These are phyloP conservation scores for Triplophysa bombifrons DNA, from an alignment of 2,797 vertebrate species.

Conservation along the genomic window DNA sequence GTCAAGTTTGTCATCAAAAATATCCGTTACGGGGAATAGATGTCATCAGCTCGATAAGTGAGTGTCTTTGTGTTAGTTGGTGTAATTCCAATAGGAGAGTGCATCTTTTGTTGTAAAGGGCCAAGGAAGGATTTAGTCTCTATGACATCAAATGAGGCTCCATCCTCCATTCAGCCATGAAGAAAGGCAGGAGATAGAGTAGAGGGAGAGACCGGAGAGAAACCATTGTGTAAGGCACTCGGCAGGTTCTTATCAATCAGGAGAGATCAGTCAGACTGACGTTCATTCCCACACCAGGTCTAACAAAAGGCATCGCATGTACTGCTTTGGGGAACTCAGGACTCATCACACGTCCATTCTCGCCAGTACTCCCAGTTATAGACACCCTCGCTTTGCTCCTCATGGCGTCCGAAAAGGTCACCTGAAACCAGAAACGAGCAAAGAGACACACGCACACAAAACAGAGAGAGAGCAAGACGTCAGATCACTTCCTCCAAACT, in stretches of 20 bases:
- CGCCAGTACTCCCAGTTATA: conserved; percentile 97
- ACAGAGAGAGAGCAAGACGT: conserved; percentile 48
- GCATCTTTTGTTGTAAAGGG: conserved; percentile 78
- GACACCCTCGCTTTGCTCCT: conserved; percentile 97
- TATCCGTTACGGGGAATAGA: conserved; percentile 80
- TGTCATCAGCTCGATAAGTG: conserved; percentile 77
- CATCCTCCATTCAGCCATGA: conserved; percentile 81
- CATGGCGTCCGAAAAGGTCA: conserved; percentile 96
- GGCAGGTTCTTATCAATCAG: conserved; percentile 96
- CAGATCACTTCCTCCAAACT: conserved; percentile 47
- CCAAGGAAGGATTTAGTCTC: conserved; percentile 83
- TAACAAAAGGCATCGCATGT: conserved; percentile 94
- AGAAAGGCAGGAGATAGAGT: conserved; percentile 56
- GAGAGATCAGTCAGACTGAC: conserved; percentile 99
- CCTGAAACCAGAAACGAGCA: conserved; percentile 77
- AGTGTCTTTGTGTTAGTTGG: conserved; percentile 79
- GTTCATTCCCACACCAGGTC: conserved; percentile 98
- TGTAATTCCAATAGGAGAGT: conserved; percentile 81
- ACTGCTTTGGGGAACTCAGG: conserved; percentile 99
- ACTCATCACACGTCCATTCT: conserved; percentile 98
- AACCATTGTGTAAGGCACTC: conserved; percentile 99
- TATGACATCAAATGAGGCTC: conserved; percentile 83
- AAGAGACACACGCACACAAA: conserved; percentile 43
- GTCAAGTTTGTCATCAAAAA: conserved; percentile 51
- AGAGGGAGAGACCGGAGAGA: conserved; percentile 48